Evolutionary conservation across 2,888 invertebrate species (phyloP).

Genomic region (Eupithecia exiguata): DNA sequence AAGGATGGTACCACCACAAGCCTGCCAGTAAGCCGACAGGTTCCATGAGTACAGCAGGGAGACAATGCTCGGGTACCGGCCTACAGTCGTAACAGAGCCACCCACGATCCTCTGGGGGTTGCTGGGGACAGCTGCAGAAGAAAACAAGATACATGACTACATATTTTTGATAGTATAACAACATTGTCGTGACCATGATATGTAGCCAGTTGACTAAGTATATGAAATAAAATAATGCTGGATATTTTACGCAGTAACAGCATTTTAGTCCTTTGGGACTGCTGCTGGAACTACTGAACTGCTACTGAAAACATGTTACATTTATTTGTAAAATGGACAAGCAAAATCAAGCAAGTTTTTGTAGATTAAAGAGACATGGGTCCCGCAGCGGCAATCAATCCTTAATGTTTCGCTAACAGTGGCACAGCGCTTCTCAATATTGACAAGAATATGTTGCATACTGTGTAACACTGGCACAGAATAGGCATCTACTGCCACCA

Average conservation of each 20-base stretch:
- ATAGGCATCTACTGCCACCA: too few species aligned
- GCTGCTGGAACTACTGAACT: too few species aligned
- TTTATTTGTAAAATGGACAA: background rate
- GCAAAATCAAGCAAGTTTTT: background rate
- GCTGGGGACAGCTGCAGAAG: slow-evolving; percentile 33
- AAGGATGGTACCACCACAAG: slow-evolving; percentile 57
- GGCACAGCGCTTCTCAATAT: background rate
- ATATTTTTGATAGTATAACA: slow-evolving; percentile 1
- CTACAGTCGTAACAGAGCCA: slow-evolving; percentile 53
- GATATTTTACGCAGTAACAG: background rate
- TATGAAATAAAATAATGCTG: background rate
- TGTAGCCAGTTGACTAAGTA: background rate
- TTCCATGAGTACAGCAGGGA: slow-evolving; percentile 48
- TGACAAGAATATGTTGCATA: background rate
- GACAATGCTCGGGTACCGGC: slow-evolving; percentile 52
- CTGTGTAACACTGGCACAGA: too few species aligned
- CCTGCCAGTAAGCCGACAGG: slow-evolving; percentile 45
- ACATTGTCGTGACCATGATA: background rate
- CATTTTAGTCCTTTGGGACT: too few species aligned
- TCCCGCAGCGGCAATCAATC: background rate
- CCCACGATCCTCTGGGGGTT: slow-evolving; percentile 57
- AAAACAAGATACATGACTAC: background rate
- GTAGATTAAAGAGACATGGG: background rate
- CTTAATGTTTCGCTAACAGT: background rate
- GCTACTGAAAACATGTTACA: too few species aligned